Evolutionary conservation across 2,888 invertebrate species (phyloP), one percentile per base, ranked within the genome.

Genomic region (Eutolmus rufibarbis): DNA sequence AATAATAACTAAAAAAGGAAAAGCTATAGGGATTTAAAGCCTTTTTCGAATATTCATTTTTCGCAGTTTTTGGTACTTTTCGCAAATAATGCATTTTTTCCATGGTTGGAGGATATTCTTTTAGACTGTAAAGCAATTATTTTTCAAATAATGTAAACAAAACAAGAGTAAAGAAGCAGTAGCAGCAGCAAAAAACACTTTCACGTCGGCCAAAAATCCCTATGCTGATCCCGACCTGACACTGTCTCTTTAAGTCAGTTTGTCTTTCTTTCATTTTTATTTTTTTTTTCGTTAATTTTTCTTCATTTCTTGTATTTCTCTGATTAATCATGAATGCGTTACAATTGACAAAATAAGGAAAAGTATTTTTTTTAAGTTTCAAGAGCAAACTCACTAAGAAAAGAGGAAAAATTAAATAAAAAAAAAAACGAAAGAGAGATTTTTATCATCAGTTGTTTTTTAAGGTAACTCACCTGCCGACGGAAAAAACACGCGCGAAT

Each of bases 11-110:
- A 86, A 81, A 91, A 91, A 91, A 93, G 93, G 93, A 93, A 93
- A 93, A 93, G 93, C 93, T 92, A 92, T 92, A 93, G 93, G 93
- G 92, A 93, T 93, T 92, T 93, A 91, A 93, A 93, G 93, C 93
- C 93, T 92, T 92, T 91, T 90, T 89, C 51, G 85, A 40, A 76
- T 56, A 57, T 57, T 57, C 57, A 51, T 82, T 82, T 82, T 79
- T 51, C 23, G 46, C 88, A 79, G 85, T 89, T 88, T 46, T 86
- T 85, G 81, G 37, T 51, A 37, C 57, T 89, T 89, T 77, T 87
- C 88, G 85, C 78, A 87, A 74, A 34, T 88, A 86, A 81, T 88
- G 77, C 86, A 34, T 57, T 79, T 74, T 79, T 88, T 46, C 89
- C 85, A 88, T 85, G 28, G 79, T 87, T 78, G 14, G 40, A 40